phyloP scores from a whole-genome alignment of 2,888 invertebrate genomes.

The Heliconius cydno region DNA sequence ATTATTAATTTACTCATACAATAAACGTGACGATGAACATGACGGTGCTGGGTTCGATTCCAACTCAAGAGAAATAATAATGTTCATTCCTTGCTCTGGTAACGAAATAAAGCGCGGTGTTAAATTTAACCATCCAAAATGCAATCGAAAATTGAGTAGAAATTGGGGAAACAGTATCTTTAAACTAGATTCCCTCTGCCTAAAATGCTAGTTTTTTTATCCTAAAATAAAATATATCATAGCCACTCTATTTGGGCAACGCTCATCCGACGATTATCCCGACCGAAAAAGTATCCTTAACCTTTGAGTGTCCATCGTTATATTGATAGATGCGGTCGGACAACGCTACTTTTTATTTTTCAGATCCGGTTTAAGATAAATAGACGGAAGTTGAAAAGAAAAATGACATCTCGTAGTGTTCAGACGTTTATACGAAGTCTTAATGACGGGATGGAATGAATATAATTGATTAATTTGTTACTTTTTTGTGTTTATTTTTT shows the following conservation, averaged over 20 bases:
- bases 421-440: neutral
- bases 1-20: no score
- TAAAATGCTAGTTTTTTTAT: neutral
- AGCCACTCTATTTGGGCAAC: slow-evolving; percentile 30
- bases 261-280: slow-evolving; percentile 53
- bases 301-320: slow-evolving; percentile 63
- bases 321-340: slow-evolving; percentile 62
- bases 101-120: no score
- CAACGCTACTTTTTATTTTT: slow-evolving; percentile 64
- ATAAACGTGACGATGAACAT: no score
- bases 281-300: slow-evolving; percentile 58
- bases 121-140: neutral
- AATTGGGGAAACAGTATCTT: neutral
- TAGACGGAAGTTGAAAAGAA: slow-evolving; percentile 30
- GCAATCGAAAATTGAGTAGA: neutral
- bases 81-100: no score
- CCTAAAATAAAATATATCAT: neutral
- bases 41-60: no score
- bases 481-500: neutral
- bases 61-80: no score
- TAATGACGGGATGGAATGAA: no score
- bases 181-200: neutral
- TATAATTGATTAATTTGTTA: neutral
- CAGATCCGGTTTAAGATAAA: slow-evolving; percentile 49
- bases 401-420: slow-evolving; percentile 21